These are phyloP conservation scores for Triplophysa yarkandensis DNA, from an alignment of 2,797 vertebrate species.

Conservation along the genomic window DNA sequence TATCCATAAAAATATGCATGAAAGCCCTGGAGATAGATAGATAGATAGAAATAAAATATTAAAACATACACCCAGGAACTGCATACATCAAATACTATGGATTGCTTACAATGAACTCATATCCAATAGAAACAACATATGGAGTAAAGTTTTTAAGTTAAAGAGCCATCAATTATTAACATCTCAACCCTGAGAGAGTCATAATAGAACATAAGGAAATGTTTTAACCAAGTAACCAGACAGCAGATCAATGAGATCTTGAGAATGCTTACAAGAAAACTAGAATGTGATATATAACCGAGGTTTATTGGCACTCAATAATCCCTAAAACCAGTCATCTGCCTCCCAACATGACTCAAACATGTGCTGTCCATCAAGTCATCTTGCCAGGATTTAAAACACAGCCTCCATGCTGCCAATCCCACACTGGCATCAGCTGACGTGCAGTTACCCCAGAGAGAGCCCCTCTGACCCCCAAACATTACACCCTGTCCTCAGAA, in stretches of 20 bases:
- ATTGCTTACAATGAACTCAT: background rate
- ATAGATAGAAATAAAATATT: background rate
- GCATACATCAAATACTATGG: background rate
- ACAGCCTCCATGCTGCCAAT: background rate
- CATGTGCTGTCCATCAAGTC: background rate
- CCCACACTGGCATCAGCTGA: constrained; percentile 29
- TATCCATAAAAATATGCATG: too few relatives aligned
- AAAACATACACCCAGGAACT: background rate
- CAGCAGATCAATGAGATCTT: background rate
- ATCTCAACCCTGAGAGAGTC: background rate
- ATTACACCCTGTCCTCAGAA: constrained; percentile 8
- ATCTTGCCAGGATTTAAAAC: background rate
- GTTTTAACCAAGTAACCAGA: background rate
- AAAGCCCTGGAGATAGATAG: too few relatives aligned
- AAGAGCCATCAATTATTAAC: constrained; percentile 1
- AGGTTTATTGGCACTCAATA: background rate
- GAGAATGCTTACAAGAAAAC: background rate
- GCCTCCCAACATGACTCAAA: background rate
- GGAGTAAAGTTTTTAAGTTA: background rate
- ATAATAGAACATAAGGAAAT: background rate
- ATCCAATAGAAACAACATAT: background rate
- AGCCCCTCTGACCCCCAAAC: constrained; percentile 3
- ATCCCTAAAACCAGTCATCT: background rate
- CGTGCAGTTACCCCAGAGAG: background rate
- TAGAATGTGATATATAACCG: background rate